Evolutionary conservation across 2,888 invertebrate genomes (phyloP).

Genomic region (Escarpia spicata): DNA sequence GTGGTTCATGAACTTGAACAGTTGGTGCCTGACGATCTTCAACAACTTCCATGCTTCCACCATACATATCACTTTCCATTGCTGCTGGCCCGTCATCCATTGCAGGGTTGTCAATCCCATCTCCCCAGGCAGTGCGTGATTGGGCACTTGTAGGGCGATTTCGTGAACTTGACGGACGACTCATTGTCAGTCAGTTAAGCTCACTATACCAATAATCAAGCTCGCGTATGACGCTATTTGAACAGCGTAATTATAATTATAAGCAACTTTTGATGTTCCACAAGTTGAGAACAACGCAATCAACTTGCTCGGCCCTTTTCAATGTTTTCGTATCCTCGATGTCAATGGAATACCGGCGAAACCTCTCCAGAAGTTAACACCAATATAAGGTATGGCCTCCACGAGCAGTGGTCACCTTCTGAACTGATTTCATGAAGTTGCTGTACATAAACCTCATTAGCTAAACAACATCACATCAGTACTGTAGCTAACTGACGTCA

Average conservation of each 20-base stretch:
- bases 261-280: background rate
- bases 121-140: conserved; percentile 56
- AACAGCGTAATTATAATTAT: background rate
- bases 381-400: background rate
- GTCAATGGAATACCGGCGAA: background rate
- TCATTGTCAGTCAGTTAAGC: background rate
- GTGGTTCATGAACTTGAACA: conserved; percentile 41
- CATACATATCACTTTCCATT: conserved; percentile 45
- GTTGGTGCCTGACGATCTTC: conserved; percentile 20
- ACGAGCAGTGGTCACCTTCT: background rate
- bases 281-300: background rate
- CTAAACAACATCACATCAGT: conserved; percentile 6
- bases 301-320: background rate
- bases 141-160: conserved; percentile 52
- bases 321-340: background rate
- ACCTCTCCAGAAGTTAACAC: background rate
- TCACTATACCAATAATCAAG: background rate
- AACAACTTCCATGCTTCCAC: conserved; percentile 24
- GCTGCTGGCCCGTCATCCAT: conserved; percentile 39
- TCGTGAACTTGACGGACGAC: background rate
- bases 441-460: conserved; percentile 3
- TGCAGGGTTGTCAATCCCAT: conserved; percentile 38
- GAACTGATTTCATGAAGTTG: background rate
- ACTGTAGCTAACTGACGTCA: background rate
- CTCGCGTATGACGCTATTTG: background rate